Base-by-base conservation (phyloP, 2,888 invertebrate species). In the Habroteleia sp. region DNA sequence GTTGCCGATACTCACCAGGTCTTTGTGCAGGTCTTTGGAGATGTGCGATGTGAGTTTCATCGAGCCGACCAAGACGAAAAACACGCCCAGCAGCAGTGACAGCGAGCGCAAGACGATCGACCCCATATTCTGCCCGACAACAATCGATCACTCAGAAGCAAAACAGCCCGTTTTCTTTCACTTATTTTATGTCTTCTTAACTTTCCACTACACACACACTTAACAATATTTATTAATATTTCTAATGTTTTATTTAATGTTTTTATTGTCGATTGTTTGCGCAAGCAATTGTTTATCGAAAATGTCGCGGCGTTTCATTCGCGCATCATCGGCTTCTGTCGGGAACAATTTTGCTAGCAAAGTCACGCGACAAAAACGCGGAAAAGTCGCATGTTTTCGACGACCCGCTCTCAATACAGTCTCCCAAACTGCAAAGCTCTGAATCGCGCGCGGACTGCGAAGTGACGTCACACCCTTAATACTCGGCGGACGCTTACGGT, bases 21-120 rank as follows among this genome's bases (percentile, higher is more conserved):
- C 97, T 91, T 96, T 97, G 89, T 98, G 97, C 76, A 98, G 92
- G 89, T 98, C 98, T 91, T 96, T 96, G 83, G 96, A 97, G 79
- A 98, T 93, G 83, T 94, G 92, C 79, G 97, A 96, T 76, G 97
- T 95, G 77, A 98, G 90, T 90, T 98, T 98, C 85, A 98, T 94
- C 68, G 95, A 93, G 68, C 98, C 98, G 79, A 97, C 96, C 88
- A 98, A 97, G 85, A 98, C 93, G 89, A 98, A 98, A 90, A 98
- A 98, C 83, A 97, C 91, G 74, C 98, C 98, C 86, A 98, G 90
- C 52, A 98, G 92, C 83, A 98, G 91, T 48, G 97, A 97, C 83
- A 98, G 91, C 87, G 97, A 96, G 90, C 94, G 96, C 76, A 98
- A 90, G 81, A 97, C 97, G 83, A 97, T 93, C 80, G 95, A 93